Evolutionary conservation across 2,888 invertebrate genomes (phyloP), one percentile per base, ranked within the genome.

Genomic region (Choreutis nemorana): DNA sequence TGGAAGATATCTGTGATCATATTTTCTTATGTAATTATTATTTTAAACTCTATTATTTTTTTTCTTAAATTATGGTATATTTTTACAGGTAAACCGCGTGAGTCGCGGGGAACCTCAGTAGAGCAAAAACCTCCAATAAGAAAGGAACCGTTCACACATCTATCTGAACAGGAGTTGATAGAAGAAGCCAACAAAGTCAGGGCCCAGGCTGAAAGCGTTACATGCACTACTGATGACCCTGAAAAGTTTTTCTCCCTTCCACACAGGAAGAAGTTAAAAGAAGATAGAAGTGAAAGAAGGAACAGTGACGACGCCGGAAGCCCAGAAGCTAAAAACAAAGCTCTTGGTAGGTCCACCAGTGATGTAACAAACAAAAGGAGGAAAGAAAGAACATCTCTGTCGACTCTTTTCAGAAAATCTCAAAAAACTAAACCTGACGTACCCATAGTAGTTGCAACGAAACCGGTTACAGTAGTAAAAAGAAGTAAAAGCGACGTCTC

Each of bases 121-220:
- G 73, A 71, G 36, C 52, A 60, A 46, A 44, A 55, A 15, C 51
- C 64, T 13, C 41, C 51, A 28, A 48, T 68, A 24, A 60, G 78
- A 44, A 75, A 68, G 41, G 77, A 78, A 45, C 83, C 87, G 36
- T 86, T 89, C 42, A 83, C 85, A 27, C 85, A 87, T 49, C 75
- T 86, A 21, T 87, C 89, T 32, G 86, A 87, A 52, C 81, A 87
- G 51, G 85, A 88, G 54, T 81, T 91, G 26, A 87, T 87, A 26
- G 82, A 87, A 50, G 91, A 91, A 75, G 89, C 89, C 15, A 89
- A 88, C 37, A 81, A 83, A 50, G 89, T 91, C 16, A 70, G 90
- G 28, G 83, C 86, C 13, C 89, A 91, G 60, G 90, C 87, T 1
- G 85, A 86, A 42, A 85, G 85, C 50, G 81, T 90, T 38, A 85